phyloP scores from a whole-genome alignment of 2,888 invertebrate genomes.

The Eledona agricola region DNA sequence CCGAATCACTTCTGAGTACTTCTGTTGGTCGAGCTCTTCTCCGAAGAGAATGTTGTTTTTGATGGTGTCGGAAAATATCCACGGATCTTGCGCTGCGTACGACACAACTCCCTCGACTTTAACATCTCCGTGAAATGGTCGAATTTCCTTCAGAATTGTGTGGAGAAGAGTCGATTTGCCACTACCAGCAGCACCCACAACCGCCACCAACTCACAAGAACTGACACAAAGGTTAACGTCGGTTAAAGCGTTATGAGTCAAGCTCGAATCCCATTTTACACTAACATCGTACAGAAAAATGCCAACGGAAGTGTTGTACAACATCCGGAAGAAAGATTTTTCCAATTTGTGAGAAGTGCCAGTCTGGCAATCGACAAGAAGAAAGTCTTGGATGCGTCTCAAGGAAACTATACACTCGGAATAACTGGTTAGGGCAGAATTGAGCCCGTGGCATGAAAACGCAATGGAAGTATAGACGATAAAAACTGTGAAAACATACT shows the following conservation, averaged over 20 bases:
- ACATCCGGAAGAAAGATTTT: not conserved
- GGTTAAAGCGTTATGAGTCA: constrained; percentile 64
- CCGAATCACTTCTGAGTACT: constrained; percentile 64
- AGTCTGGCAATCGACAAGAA: not conserved
- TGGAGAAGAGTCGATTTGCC: constrained; percentile 76
- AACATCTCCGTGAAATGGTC: constrained; percentile 69
- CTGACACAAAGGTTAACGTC: constrained; percentile 46
- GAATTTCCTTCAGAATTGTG: constrained; percentile 76
- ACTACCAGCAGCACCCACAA: constrained; percentile 74
- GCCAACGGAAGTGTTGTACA: too few relatives aligned
- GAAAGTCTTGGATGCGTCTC: too few relatives aligned
- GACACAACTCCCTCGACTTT: constrained; percentile 71
- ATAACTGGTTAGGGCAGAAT: too few relatives aligned
- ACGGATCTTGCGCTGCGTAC: constrained; percentile 83
- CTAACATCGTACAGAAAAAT: too few relatives aligned
- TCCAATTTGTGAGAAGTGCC: not conserved
- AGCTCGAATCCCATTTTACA: constrained; percentile 54
- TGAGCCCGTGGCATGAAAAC: too few relatives aligned
- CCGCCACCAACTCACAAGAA: constrained; percentile 55
- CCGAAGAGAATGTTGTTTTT: constrained; percentile 85
- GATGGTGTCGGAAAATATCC: constrained; percentile 77
- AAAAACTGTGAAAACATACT: too few relatives aligned
- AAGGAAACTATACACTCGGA: too few relatives aligned
- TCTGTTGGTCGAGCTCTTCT: constrained; percentile 66
- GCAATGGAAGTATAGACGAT: too few relatives aligned